Conservation (phyloP, 2,113 vertebrate genomes). For the Castor canadensis region DNA sequence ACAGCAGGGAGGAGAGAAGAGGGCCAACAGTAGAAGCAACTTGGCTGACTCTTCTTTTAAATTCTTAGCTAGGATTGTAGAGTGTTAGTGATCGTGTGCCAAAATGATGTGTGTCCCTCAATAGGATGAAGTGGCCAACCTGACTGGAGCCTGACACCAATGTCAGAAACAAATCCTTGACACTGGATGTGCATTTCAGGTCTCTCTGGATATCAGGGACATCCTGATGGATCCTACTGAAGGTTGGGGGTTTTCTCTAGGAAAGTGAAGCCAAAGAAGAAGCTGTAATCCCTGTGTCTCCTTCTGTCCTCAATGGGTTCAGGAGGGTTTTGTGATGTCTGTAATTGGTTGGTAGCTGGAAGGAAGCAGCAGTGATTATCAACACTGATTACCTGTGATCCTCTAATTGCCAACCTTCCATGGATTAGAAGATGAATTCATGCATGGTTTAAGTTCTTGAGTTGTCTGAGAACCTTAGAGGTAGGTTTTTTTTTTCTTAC, state of each 20-base stretch:
- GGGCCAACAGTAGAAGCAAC: background rate
- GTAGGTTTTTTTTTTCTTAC: background rate
- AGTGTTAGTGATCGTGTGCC: background rate
- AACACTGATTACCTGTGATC: background rate
- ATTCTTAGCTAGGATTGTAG: background rate
- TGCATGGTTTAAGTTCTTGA: background rate
- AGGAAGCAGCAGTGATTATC: background rate
- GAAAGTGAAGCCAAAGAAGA: slow-evolving; percentile 21
- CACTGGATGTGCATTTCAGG: background rate
- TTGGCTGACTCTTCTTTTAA: background rate
- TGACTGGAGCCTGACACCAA: background rate
- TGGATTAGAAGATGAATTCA: background rate
- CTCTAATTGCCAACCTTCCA: background rate
- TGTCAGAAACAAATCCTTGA: background rate
- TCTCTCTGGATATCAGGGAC: background rate
- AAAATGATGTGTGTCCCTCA: background rate
- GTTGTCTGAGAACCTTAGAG: background rate
- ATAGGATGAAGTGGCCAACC: background rate
- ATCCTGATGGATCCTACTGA: background rate
- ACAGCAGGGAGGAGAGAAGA: background rate
- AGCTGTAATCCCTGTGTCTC: background rate
- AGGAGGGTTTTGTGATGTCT: background rate
- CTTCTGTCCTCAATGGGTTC: background rate
- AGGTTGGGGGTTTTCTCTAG: background rate
- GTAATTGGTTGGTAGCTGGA: background rate